Conservation (phyloP, 2,797 vertebrate genomes). For the Notoglanidium macrostoma region DNA sequence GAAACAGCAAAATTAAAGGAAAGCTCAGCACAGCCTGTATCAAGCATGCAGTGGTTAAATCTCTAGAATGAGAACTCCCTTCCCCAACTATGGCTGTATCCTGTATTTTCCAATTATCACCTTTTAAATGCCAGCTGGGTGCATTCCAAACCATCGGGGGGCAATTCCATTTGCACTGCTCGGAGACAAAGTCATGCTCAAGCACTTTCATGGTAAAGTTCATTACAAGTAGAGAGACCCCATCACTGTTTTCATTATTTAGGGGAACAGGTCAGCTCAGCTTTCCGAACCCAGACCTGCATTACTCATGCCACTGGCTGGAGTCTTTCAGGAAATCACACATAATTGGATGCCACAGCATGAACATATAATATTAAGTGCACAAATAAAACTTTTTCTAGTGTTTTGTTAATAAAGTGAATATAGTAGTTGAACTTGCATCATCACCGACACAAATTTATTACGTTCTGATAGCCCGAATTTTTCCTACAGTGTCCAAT, state of each 20-base stretch:
- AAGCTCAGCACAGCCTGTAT: conserved; percentile 45
- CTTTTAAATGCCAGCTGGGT: conserved; percentile 99
- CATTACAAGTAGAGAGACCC: conserved; percentile 82
- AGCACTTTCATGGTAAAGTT: conserved; percentile 96
- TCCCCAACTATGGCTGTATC: conserved; percentile 94
- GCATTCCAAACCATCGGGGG: conserved; percentile 98
- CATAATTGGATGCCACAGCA: not conserved
- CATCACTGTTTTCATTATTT: conserved; percentile 67
- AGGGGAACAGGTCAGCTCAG: conserved; percentile 75
- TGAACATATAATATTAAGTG: not conserved
- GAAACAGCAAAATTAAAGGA: conserved; percentile 25
- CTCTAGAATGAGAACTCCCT: conserved; percentile 85
- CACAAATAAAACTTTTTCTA: not conserved
- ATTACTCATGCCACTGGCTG: conserved; percentile 72
- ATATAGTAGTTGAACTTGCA: not conserved
- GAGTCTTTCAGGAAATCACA: conserved; percentile 38
- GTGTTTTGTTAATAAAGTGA: not conserved
- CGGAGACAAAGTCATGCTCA: conserved; percentile 96
- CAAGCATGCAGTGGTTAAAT: conserved; percentile 68
- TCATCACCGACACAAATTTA: not conserved
- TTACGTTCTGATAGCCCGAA: not conserved
- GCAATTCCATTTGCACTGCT: conserved; percentile 99
- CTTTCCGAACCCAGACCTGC: conserved; percentile 68
- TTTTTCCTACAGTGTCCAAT: conserved; percentile 40
- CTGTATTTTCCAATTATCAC: conserved; percentile 99